Evolutionary conservation across 2,888 invertebrate genomes (phyloP), one percentile per base, ranked within the genome.

Genomic region (Xiphydria camelus): DNA sequence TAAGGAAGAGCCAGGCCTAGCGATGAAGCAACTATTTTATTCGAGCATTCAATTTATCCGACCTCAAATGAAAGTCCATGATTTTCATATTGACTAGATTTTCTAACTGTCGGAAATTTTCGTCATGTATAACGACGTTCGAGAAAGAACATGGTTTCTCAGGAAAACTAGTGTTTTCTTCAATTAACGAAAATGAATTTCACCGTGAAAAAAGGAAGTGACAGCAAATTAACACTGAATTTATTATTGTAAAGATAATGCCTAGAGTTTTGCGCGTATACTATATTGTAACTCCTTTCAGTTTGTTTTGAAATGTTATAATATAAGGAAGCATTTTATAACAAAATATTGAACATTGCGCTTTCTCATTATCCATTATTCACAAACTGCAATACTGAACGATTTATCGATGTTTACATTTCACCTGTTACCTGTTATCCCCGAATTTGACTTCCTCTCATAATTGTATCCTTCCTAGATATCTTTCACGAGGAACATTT

Each of bases 271-370:
- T 68, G 61, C 63, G 65, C 65, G 68, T 68, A 63, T 61, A 70
- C 68, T 71, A 61, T 70, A 70, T 58, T 67, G 69, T 70, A 70
- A 68, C 62, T 64, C 56, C 57, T 59, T 64, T 70, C 62, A 67
- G 61, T 70, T 71, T 70, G 66, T 70, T 70, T 68, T 66, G 54
- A 69, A 68, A 70, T 59, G 64, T 72, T 71, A 73, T 57, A 71
- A 73, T 71, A 73, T 70, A 72, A 72, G 70, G 60, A 70, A 70
- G 70, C 68, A 70, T 72, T 73, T 73, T 73, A 69, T 71, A 73
- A 70, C 65, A 66, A 41, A 32, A 17, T 14, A 20, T 5, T 29
- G 29, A n/a, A n/a, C n/a, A n/a, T n/a, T n/a, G n/a, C n/a, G n/a
- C 23, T n/a, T 23, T n/a, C 23, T 6, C 23, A 6, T 23, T 23